These are phyloP conservation scores for Peromyscus nudipes DNA, from an alignment of 2,797 vertebrate species.

Conservation along the genomic window DNA sequence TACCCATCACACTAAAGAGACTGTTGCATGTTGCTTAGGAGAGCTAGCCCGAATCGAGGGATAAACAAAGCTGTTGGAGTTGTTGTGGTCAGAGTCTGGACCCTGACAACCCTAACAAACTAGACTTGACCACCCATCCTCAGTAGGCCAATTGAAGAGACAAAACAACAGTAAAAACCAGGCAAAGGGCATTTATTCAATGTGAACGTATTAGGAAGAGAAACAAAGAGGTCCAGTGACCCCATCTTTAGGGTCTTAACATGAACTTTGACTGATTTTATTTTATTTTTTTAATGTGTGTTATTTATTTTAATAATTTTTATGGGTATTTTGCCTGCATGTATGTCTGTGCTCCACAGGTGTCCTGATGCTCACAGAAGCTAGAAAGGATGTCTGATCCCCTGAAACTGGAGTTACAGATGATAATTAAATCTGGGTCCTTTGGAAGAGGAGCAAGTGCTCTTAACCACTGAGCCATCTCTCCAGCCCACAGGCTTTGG, in stretches of 20 bases:
- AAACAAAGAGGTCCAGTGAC: neutral
- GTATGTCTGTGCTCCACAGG: neutral
- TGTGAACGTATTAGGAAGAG: neutral
- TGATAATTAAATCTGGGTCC: neutral
- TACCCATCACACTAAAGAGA: neutral
- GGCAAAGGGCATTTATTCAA: neutral
- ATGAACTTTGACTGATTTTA: neutral
- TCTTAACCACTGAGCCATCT: neutral
- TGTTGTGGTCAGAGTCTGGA: neutral
- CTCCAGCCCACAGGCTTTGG: neutral
- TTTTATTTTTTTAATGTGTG: neutral
- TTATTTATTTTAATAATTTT: no score
- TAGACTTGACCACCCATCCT: neutral
- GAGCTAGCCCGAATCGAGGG: neutral
- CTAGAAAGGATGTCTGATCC: neutral
- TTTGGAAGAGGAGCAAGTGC: neutral
- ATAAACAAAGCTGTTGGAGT: slow-evolving; percentile 28
- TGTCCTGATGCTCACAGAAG: neutral
- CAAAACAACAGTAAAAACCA: neutral
- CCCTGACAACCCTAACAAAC: neutral
- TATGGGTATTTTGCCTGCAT: neutral
- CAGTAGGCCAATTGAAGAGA: neutral
- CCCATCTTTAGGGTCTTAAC: neutral
- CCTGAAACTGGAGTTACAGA: neutral
- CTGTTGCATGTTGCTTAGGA: neutral